phyloP scores from a whole-genome alignment of 1,140 invertebrate species.

The Drosophila mojavensis region DNA sequence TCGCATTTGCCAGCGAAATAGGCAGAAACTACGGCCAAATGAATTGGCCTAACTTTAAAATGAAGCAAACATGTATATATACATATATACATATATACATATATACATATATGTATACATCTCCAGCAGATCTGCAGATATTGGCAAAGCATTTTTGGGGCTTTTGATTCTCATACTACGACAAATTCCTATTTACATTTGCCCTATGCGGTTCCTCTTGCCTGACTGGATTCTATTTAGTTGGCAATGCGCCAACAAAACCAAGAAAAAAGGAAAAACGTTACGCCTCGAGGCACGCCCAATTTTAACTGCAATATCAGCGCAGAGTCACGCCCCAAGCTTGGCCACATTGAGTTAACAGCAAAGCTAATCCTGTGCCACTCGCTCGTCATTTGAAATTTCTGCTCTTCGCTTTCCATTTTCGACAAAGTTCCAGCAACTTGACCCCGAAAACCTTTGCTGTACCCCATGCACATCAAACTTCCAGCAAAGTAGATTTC shows the following conservation, averaged over 20 bases:
- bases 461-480: background rate
- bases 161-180: constrained; percentile 2
- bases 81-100: constrained; percentile 5
- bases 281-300: constrained; percentile 26
- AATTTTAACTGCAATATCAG: constrained; percentile 19
- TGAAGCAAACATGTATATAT: background rate
- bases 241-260: constrained; percentile 65
- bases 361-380: constrained; percentile 5
- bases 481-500: background rate
- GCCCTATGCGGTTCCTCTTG: constrained; percentile 34
- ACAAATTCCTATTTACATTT: constrained; percentile 45
- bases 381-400: background rate
- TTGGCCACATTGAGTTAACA: constrained; percentile 20
- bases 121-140: background rate
- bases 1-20: constrained; percentile 27
- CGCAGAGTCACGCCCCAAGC: constrained; percentile 30
- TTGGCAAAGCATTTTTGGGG: constrained; percentile 30
- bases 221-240: constrained; percentile 19
- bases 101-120: background rate
- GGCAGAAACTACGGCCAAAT: constrained; percentile 16
- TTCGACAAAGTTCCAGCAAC: constrained; percentile 14
- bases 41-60: constrained; percentile 25
- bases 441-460: background rate
- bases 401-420: constrained; percentile 18
- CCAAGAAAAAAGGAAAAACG: constrained; percentile 10